Base-by-base conservation (phyloP, 2,888 invertebrate genomes). In the Tenthredo amoena region DNA sequence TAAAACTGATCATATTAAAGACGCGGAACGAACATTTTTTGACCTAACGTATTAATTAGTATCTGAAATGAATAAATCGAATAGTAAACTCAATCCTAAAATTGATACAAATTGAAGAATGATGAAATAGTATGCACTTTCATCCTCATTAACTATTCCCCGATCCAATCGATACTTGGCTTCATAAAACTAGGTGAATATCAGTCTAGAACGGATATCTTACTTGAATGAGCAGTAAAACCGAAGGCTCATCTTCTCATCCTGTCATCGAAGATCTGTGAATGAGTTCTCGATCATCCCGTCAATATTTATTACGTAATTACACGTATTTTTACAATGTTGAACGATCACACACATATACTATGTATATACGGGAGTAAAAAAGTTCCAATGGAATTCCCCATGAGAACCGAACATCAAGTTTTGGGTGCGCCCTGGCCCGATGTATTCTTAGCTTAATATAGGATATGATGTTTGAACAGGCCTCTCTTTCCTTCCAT, bases 391-490 rank as follows among this genome's bases (percentile, higher is more conserved):
- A n/a, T 37, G n/a, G 7, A 10, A 81, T 77, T 34, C 50, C 55
- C 55, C 50, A 62, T 81, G 81, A 81, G 58, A 62, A 40, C 10
- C 9, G 26, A 21, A 26, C 31, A 7, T 62, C 21, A 4, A 6
- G 3, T 58, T 18, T 50, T 62, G 34, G 81, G 81, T 62, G 81
- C n/a, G 62, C 40, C 81, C 37, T 12, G 62, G 21, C 81, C 4
- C 34, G 81, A 15, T 85, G 84, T 85, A 76, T 87, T 86, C 83
- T 74, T 82, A 71, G 50, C 58, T 34, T 85, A 88, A 87, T 88
- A 88, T 88, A 86, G 87, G 79, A 87, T 85, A 84, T 62, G 85
- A 68, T 87, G 89, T 89, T 90, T 87, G 85, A 86, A 87, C 87
- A 87, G 87, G 86, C 87, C 86, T 87, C 87, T 85, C 87, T 85